Evolutionary conservation across 2,113 vertebrate species (phyloP), one percentile per base, ranked within the genome.

Genomic region (Panthera tigris): DNA sequence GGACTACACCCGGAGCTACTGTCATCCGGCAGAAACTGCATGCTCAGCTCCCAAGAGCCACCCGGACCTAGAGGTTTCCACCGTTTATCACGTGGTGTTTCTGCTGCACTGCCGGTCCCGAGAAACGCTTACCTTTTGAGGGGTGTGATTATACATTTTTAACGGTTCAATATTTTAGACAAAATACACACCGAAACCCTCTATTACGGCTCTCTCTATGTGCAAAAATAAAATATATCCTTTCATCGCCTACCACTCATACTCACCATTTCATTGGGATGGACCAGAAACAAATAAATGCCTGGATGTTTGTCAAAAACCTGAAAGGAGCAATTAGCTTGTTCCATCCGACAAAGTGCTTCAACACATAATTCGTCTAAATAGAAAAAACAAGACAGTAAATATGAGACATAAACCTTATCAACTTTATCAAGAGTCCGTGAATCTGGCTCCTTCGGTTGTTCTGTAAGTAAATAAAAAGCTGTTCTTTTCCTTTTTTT

Each of bases 231-330:
- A 45, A 33, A 18, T 1, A 45, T 0, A 0, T 27, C 16, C 36
- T 73, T n/a, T 39, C 23, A 16, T 1, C 8, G 36, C 36, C 76
- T 31, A 39, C 11, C 39, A 78, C 3, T 78, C 33, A 4, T 1
- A 98, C 99, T 98, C 93, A 99, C 99, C 97, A 94, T 98, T 97
- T 99, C 99, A 97, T 99, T 99, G 1, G 99, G 99, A 83, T 99
- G 99, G 1, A 99, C 99, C 91, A 99, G 97, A 79, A 99, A 99
- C 66, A 99, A 97, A 94, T 99, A 99, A 96, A 99, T 99, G 23
- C 99, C 99, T 19, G 99, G 98, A 92, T 99, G 99, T 87, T 99
- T 99, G 48, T 99, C 99, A 96, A 98, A 99, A 48, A 99, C 98
- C 87, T 99, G 98, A 97, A 99, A 99, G 82, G 99, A 98, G 83